Base-by-base conservation (phyloP, 2,113 vertebrate species). In the Proteles cristata region DNA sequence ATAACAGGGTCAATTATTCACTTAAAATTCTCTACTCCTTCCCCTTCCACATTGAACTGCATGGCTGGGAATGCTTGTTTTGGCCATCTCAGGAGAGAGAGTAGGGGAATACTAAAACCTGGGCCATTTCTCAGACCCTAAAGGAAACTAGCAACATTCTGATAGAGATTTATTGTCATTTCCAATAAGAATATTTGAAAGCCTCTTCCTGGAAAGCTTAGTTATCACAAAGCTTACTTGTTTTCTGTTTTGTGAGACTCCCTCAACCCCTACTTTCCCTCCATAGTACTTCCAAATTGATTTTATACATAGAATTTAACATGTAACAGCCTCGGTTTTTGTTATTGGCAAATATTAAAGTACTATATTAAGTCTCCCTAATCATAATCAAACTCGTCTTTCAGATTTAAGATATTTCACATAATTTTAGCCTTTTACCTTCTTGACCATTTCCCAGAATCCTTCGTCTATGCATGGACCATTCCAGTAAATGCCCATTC, bases 281-380 rank as follows among this genome's bases (percentile, higher is more conserved):
- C 33, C 25, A 48, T 31, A 91, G 25, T 73, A 89, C 33, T 50
- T 92, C 11, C 69, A 96, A 81, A 81, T 80, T 93, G 25, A 16
- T 88, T 93, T 97, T 95, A 39, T 92, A 55, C 80, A 17, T 90
- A 77, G 35, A 87, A 81, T 82, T 90, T 83, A 97, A 55, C 73
- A 61, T 80, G 86, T 89, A 53, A 53, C 89, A 68, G 26, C n/a
- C 89, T 0, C 80, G 48, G 39, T 50, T 96, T 84, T 88, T 96
- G 88, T 97, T 97, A 89, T 88, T 98, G 94, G 97, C 95, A 98
- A 98, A 98, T 97, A 98, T 97, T 82, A 85, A 82, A 63, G 21
- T 73, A 73, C 76, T 96, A 4, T 81, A 7, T 71, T 89, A 80
- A 73, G 2, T 73, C 39, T 93, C 14, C 5, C 58, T 94, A 90